Conservation (phyloP, 1,140 invertebrate genomes). For the Lerema accius region DNA sequence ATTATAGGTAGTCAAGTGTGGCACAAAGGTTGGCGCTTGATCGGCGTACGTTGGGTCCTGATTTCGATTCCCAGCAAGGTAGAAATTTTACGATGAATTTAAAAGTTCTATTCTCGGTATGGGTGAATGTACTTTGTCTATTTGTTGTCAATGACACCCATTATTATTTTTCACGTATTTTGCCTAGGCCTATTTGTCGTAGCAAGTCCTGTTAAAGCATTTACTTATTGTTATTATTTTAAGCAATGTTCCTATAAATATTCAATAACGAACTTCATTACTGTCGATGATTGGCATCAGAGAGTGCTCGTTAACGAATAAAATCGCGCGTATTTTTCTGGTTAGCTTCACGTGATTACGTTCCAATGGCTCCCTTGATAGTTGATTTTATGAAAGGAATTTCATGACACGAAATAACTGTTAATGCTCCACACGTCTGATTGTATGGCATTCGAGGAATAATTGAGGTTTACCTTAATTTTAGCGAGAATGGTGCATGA, state of each 20-base stretch:
- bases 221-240: background rate
- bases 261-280: slow-evolving; percentile 6
- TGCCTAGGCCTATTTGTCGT: no score
- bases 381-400: slow-evolving; percentile 2
- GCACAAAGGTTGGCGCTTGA: no score
- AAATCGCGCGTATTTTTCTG: slow-evolving; percentile 5
- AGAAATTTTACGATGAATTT: no score
- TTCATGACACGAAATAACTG: slow-evolving; percentile 1
- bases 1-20: no score
- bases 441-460: background rate
- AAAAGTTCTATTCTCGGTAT: no score
- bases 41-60: no score
- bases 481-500: background rate
- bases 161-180: no score
- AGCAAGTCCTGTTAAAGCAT: background rate
- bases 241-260: background rate
- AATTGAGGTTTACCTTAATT: background rate
- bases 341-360: slow-evolving; percentile 5
- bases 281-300: slow-evolving; percentile 1
- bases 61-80: no score
- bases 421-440: background rate
- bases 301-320: slow-evolving; percentile 2
- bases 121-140: no score
- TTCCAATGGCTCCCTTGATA: slow-evolving; percentile 1
- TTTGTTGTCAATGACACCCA: no score